phyloP scores from a whole-genome alignment of 2,888 invertebrate species.

The Spodoptera picta region DNA sequence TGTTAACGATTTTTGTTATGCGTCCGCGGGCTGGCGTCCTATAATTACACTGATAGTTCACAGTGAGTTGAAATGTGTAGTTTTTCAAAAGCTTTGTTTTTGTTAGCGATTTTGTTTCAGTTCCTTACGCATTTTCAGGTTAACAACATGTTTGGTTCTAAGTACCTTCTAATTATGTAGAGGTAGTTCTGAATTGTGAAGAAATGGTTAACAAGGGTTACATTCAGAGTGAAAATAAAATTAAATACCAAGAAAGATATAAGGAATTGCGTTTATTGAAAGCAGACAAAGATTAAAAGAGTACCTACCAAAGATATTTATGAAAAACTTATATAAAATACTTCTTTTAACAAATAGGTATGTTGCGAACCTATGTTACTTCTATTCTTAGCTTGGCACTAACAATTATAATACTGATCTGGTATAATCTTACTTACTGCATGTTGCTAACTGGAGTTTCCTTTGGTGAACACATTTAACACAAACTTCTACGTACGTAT shows the following conservation, averaged over 20 bases:
- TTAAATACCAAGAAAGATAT: conserved; percentile 14
- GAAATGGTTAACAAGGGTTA: background rate
- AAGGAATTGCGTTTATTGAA: background rate
- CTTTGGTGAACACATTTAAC: background rate
- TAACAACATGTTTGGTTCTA: too few relatives aligned
- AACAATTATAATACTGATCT: conserved; percentile 27
- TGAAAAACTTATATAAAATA: too few relatives aligned
- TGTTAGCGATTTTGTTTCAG: background rate
- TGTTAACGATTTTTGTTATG: conserved; percentile 54
- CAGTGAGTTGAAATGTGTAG: conserved; percentile 5
- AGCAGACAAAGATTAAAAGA: background rate
- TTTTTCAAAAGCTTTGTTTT: conserved; percentile 9
- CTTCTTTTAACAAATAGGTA: too few relatives aligned
- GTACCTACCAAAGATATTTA: too few relatives aligned
- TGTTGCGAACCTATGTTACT: too few relatives aligned
- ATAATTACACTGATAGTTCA: conserved; percentile 19
- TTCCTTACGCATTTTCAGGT: too few relatives aligned
- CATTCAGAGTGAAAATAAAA: conserved; percentile 7
- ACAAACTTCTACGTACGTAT: background rate
- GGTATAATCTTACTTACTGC: conserved; percentile 1
- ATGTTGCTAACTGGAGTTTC: background rate
- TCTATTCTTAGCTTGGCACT: too few relatives aligned
- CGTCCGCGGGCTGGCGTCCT: conserved; percentile 20
- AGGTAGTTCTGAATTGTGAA: too few relatives aligned
- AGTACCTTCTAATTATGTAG: too few relatives aligned